phyloP scores from a whole-genome alignment of 2,888 invertebrate species.

The Hololepta plana region DNA sequence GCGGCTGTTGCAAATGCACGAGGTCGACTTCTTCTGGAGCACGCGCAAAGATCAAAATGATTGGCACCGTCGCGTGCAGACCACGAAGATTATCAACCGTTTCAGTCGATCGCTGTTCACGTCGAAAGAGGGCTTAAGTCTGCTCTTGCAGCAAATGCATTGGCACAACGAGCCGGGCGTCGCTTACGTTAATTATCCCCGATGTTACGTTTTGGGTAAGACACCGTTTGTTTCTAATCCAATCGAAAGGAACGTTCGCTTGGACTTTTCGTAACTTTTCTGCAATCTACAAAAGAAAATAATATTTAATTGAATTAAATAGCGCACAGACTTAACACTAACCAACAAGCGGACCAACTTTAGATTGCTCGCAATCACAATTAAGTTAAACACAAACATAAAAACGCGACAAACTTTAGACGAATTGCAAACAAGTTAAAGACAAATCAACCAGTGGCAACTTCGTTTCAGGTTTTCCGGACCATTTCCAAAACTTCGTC shows the following conservation, averaged over 20 bases:
- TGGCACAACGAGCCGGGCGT: constrained; percentile 73
- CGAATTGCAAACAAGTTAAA: no score
- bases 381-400: no score
- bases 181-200: constrained; percentile 64
- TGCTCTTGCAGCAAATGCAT: constrained; percentile 62
- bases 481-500: constrained; percentile 65
- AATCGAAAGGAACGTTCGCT: no score
- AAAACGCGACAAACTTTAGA: no score
- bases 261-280: no score
- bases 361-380: no score
- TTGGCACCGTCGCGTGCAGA: constrained; percentile 40
- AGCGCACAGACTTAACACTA: no score
- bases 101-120: constrained; percentile 79
- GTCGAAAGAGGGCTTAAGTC: constrained; percentile 76
- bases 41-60: constrained; percentile 68
- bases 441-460: no score
- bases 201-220: constrained; percentile 60
- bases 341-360: no score
- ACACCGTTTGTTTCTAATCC: no score
- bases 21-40: constrained; percentile 82
- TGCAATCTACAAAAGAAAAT: no score
- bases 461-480: constrained; percentile 38
- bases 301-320: no score
- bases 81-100: constrained; percentile 56
- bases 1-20: constrained; percentile 58